Percentiles rank a stretch among this genome's conserved stretches.
Evolutionary conservation across 2,888 invertebrate species (phyloP).

Genomic region (Agrochola lychnidis): DNA sequence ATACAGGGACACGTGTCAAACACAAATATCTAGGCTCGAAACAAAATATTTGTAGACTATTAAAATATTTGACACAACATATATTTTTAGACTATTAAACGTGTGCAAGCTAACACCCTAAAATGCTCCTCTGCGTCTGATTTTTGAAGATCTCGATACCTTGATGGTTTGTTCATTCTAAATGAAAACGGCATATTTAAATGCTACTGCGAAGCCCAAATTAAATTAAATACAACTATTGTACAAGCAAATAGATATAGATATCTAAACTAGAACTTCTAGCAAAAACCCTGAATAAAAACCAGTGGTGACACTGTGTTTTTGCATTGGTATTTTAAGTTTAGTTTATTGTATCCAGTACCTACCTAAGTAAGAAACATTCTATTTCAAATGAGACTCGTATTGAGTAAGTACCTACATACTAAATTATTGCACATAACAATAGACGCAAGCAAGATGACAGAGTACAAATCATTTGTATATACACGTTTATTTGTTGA

Average conservation of each 20-base stretch:
- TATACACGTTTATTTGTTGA: neutral
- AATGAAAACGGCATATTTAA: too few species aligned
- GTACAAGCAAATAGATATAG: too few species aligned
- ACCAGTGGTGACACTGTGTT: neutral
- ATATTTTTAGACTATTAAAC: conserved; percentile 12
- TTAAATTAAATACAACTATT: too few species aligned
- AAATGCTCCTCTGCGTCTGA: too few species aligned
- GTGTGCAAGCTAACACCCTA: neutral
- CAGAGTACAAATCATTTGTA: neutral
- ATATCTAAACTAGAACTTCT: neutral
- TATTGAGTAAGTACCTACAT: neutral
- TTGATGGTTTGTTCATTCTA: too few species aligned
- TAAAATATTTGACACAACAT: conserved; percentile 5
- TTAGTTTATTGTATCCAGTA: neutral
- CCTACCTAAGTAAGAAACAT: neutral
- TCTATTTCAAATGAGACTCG: neutral
- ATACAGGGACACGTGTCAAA: neutral
- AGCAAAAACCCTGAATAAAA: neutral
- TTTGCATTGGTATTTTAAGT: neutral
- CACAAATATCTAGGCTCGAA: conserved; percentile 23
- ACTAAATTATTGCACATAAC: conserved; percentile 5
- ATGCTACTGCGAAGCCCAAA: too few species aligned
- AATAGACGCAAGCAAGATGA: neutral
- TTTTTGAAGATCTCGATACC: too few species aligned
- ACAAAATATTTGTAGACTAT: conserved; percentile 22